Percentiles rank a stretch among this genome's conserved stretches.
These are phyloP conservation scores for Dendrolimus kikuchii DNA, from an alignment of 1,140 invertebrate species.

Conservation along the genomic window DNA sequence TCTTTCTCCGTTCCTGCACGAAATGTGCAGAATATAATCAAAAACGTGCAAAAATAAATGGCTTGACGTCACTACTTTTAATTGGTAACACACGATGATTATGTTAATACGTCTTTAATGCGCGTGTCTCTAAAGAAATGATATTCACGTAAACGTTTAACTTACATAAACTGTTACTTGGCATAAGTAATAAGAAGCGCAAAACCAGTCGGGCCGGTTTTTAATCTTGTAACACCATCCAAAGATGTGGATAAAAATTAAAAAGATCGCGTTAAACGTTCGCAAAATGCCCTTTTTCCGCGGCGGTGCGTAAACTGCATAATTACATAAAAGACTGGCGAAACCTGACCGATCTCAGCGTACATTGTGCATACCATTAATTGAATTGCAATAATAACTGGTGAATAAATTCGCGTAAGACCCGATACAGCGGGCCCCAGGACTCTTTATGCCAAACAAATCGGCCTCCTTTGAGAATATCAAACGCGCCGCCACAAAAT, in stretches of 20 bases:
- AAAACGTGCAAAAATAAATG: too few species aligned
- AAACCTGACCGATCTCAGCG: slow-evolving; percentile 53
- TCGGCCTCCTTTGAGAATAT: slow-evolving; percentile 57
- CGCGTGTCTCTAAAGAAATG: too few species aligned
- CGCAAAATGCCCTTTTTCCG: neutral
- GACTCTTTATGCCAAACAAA: slow-evolving; percentile 66
- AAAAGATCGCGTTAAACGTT: neutral
- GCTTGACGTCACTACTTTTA: too few species aligned
- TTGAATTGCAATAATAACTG: slow-evolving; percentile 68
- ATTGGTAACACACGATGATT: too few species aligned
- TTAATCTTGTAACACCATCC: neutral
- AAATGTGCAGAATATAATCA: too few species aligned
- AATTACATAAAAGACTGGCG: slow-evolving; percentile 21
- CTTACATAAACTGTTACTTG: slow-evolving; percentile 3
- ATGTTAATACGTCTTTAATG: too few species aligned
- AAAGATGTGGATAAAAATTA: too few species aligned
- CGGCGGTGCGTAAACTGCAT: neutral
- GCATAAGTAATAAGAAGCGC: neutral
- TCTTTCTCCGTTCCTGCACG: too few species aligned
- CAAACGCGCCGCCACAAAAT: slow-evolving; percentile 48
- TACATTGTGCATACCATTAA: slow-evolving; percentile 48
- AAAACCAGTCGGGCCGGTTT: neutral
- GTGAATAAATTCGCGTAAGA: slow-evolving; percentile 50
- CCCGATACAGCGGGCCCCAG: slow-evolving; percentile 40
- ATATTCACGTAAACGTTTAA: too few species aligned